Conservation (phyloP, 2,113 vertebrate genomes). For the Perccottus glenii region DNA sequence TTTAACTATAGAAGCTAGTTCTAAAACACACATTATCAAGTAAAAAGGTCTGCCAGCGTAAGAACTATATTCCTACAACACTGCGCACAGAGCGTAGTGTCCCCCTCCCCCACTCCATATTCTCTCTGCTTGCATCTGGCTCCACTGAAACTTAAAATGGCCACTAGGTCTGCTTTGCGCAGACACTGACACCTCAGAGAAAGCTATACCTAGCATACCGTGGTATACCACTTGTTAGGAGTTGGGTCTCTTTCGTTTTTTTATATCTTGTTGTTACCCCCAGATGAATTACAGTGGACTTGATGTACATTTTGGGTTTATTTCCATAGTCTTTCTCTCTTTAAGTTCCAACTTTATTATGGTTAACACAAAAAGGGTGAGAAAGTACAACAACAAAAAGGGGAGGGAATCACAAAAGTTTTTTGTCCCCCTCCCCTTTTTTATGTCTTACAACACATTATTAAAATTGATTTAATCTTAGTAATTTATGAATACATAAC, state of each 20-base stretch:
- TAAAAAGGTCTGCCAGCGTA: slow-evolving; percentile 41
- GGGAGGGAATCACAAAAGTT: too few relatives aligned
- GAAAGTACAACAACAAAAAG: too few relatives aligned
- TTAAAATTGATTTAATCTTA: too few relatives aligned
- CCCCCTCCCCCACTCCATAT: slow-evolving; percentile 50
- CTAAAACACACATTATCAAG: background rate
- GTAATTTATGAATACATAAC: too few relatives aligned
- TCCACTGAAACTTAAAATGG: slow-evolving; percentile 75
- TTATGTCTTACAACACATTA: too few relatives aligned
- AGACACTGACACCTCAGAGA: slow-evolving; percentile 4
- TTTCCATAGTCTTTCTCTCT: too few relatives aligned
- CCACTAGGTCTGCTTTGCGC: slow-evolving; percentile 63
- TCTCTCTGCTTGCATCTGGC: slow-evolving; percentile 60
- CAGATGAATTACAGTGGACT: too few relatives aligned
- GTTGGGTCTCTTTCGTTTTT: too few relatives aligned
- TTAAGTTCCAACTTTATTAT: too few relatives aligned
- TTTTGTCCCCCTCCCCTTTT: background rate
- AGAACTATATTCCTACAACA: slow-evolving; percentile 64
- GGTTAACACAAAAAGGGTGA: too few relatives aligned
- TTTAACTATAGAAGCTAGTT: background rate
- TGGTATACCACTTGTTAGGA: background rate
- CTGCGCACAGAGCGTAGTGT: slow-evolving; percentile 49
- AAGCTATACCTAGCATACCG: slow-evolving; percentile 8
- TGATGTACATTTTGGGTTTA: too few relatives aligned
- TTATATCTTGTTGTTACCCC: too few relatives aligned